Percentiles rank a stretch among this genome's conserved stretches.
Conservation (phyloP, 2,797 vertebrate species). For the Pantherophis alleghaniensis region DNA sequence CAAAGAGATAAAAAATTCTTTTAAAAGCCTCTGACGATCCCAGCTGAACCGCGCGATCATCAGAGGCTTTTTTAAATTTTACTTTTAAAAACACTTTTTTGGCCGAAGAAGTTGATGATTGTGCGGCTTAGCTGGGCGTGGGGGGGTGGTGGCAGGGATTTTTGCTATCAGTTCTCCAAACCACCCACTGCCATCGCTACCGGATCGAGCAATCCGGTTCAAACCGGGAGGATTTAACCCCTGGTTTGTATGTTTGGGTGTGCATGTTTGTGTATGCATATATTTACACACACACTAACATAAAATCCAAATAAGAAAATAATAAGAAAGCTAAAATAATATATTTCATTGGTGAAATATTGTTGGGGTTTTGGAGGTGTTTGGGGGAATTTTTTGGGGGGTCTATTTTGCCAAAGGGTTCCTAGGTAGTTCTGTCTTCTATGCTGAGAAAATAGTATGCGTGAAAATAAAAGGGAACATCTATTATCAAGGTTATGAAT, state of each 20-base stretch:
- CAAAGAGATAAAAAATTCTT: too few species aligned
- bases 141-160: too few species aligned
- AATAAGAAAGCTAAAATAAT: slow-evolving; percentile 49
- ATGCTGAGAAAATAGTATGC: slow-evolving; percentile 42
- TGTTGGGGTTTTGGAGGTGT: background rate
- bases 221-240: too few species aligned
- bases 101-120: too few species aligned
- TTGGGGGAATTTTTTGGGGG: background rate
- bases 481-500: slow-evolving; percentile 28
- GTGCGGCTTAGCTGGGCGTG: too few species aligned
- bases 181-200: too few species aligned
- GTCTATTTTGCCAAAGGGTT: slow-evolving; percentile 36
- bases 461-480: slow-evolving; percentile 44
- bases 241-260: slow-evolving; percentile 6
- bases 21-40: too few species aligned
- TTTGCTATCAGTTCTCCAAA: too few species aligned
- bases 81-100: too few species aligned
- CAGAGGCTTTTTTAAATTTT: too few species aligned
- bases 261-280: slow-evolving; percentile 19
- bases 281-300: background rate
- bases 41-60: too few species aligned
- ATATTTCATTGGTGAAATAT: slow-evolving; percentile 43
- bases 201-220: too few species aligned
- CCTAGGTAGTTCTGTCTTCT: slow-evolving; percentile 33
- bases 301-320: slow-evolving; percentile 45